phyloP scores from a whole-genome alignment of 1,140 invertebrate genomes.

The Anastrepha obliqua region DNA sequence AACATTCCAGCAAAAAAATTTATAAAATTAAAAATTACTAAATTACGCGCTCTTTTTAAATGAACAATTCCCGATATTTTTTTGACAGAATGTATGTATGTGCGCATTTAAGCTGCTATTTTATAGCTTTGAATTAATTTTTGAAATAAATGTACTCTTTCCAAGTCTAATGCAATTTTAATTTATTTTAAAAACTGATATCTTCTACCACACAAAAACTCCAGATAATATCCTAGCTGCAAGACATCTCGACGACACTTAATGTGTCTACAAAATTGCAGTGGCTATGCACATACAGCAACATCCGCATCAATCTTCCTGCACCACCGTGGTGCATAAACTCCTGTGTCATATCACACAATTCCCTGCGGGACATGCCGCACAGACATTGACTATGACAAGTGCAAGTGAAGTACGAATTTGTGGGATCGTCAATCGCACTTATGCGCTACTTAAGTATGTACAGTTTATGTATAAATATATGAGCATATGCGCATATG shows the following conservation, averaged over 20 bases:
- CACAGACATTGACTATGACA: slow-evolving; percentile 54
- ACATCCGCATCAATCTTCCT: slow-evolving; percentile 48
- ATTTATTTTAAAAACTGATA: slow-evolving; percentile 52
- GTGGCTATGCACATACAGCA: not conserved
- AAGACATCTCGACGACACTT: not conserved
- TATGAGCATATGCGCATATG: not conserved
- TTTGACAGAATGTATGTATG: no score
- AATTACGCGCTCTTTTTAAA: no score
- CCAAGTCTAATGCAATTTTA: slow-evolving; percentile 55
- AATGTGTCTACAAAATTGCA: not conserved
- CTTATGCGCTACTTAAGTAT: not conserved
- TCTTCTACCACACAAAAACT: slow-evolving; percentile 48
- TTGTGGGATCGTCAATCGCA: slow-evolving; percentile 27
- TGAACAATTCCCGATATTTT: no score
- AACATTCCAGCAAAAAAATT: no score
- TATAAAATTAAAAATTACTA: no score
- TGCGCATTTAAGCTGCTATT: no score
- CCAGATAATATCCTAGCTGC: not conserved
- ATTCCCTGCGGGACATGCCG: slow-evolving; percentile 45
- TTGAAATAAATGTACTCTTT: slow-evolving; percentile 28
- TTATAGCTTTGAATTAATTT: not conserved
- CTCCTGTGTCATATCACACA: not conserved
- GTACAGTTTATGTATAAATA: no score
- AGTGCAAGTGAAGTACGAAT: not conserved
- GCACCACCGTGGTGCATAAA: slow-evolving; percentile 1